Percentiles rank a stretch among this genome's conserved stretches.
Evolutionary conservation across 2,113 vertebrate genomes (phyloP).

Genomic region (Zeus faber): DNA sequence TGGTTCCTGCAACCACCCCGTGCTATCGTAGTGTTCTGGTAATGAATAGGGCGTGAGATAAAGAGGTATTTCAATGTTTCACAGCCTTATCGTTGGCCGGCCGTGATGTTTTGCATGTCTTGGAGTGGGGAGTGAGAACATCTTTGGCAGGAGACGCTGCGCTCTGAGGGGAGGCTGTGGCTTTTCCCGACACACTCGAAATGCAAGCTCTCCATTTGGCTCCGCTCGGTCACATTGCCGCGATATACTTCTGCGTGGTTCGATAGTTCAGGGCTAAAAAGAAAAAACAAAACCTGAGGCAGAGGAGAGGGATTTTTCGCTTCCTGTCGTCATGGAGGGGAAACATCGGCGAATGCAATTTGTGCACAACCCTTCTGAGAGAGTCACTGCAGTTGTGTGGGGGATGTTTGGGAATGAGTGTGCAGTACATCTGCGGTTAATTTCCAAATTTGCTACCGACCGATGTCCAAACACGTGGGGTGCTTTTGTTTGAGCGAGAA

Average conservation of each 20-base stretch:
- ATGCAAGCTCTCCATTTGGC: slow-evolving; percentile 23
- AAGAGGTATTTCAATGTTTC: too few species aligned
- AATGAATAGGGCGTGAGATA: too few species aligned
- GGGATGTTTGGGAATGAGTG: slow-evolving; percentile 21
- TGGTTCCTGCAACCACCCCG: too few species aligned
- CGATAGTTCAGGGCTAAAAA: background rate
- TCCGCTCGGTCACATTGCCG: slow-evolving; percentile 1
- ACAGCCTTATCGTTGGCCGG: slow-evolving; percentile 6
- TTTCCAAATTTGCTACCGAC: slow-evolving; percentile 43
- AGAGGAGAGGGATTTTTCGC: slow-evolving; percentile 3
- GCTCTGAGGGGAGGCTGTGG: slow-evolving; percentile 22
- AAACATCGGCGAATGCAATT: slow-evolving; percentile 12
- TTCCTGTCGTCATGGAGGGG: background rate
- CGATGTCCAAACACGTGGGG: slow-evolving; percentile 22
- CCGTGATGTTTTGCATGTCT: slow-evolving; percentile 32
- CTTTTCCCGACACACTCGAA: slow-evolving; percentile 29
- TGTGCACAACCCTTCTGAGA: background rate
- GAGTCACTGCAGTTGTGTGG: background rate
- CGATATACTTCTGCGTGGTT: background rate
- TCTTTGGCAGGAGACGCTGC: slow-evolving; percentile 37
- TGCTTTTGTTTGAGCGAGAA: slow-evolving; percentile 37
- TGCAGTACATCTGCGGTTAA: slow-evolving; percentile 55
- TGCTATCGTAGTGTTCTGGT: too few species aligned
- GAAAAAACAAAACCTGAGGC: too few species aligned
- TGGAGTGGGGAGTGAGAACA: slow-evolving; percentile 14